Evolutionary conservation across 2,113 vertebrate species (phyloP).

Genomic region (Bos taurus): ARS-UCD2.0 NC_037351.1:14325001-14325500

Average conservation of each 20-base stretch:
- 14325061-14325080: not conserved
- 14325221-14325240: not conserved
- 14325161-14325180: not conserved
- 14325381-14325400: not conserved
- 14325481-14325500: not conserved
- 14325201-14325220: not conserved
- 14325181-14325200: not conserved
- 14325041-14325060: not conserved
- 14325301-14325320: not conserved
- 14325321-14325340: not conserved
- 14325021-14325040: not conserved
- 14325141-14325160: not conserved
- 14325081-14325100: not conserved
- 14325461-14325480: not conserved
- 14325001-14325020: slow-evolving; percentile 11
- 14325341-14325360: not conserved
- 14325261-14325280: not conserved
- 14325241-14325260: not conserved
- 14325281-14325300: not conserved
- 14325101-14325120: not conserved
- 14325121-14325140: not conserved
- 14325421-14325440: not conserved
- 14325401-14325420: not conserved
- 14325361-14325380: not conserved
- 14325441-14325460: not conserved